Conservation (phyloP, 2,888 invertebrate genomes). For the Rhimphoctona megacephalus region DNA sequence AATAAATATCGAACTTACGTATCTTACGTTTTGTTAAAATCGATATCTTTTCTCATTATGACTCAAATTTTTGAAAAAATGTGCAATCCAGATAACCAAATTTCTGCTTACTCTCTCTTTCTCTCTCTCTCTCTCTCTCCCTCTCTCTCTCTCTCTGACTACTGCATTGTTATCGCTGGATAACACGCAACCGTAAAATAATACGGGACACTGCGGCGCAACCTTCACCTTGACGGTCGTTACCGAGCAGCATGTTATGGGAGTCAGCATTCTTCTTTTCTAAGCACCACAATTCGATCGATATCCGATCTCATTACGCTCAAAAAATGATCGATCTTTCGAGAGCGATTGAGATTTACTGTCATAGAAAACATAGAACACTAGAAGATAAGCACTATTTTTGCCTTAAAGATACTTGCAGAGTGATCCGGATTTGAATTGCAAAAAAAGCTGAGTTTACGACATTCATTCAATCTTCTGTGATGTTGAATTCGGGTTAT, state of each 20-base stretch:
- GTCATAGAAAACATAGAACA: not conserved
- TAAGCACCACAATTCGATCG: slow-evolving; percentile 2
- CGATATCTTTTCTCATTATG: not conserved
- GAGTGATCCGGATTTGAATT: not conserved
- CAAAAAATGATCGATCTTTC: slow-evolving; percentile 17
- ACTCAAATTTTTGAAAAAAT: not conserved
- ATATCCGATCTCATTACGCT: not conserved
- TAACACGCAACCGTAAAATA: slow-evolving; percentile 61
- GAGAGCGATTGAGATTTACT: not conserved
- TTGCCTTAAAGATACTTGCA: not conserved
- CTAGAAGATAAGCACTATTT: not conserved
- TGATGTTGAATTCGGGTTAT: not conserved
- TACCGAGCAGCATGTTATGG: slow-evolving; percentile 6
- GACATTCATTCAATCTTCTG: not conserved
- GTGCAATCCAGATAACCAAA: not conserved
- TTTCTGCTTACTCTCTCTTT: slow-evolving; percentile 1
- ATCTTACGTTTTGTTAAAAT: not conserved
- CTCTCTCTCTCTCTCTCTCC: not conserved
- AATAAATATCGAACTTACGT: not conserved
- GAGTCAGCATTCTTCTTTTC: not conserved
- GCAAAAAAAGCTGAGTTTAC: not conserved
- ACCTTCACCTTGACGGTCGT: slow-evolving; percentile 63
- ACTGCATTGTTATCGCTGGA: slow-evolving; percentile 60
- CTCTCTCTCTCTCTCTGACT: slow-evolving; percentile 7
- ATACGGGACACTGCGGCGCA: slow-evolving; percentile 53